A percentile compares a stretch with the other conserved stretches of the same genome.
Evolutionary conservation across 2,797 vertebrate genomes (phyloP).

Genomic region (Synaphobranchus kaupii): DNA sequence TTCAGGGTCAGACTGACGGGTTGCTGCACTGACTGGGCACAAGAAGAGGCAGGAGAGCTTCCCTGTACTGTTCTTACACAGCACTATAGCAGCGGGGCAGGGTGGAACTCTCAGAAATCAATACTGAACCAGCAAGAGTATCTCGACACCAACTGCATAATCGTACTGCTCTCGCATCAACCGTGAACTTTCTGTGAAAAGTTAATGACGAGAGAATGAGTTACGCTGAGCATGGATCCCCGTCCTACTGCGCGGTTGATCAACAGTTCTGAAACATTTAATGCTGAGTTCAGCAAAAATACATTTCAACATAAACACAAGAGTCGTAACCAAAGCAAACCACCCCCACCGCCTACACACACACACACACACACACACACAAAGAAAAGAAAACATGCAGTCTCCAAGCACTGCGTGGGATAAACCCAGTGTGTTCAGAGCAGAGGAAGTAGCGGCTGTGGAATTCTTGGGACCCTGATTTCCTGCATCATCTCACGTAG

Average conservation of each 20-base stretch:
- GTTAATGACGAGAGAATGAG: not conserved
- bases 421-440: not conserved
- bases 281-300: slow-evolving; percentile 38
- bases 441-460: not conserved
- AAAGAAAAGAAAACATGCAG: not conserved
- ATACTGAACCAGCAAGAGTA: not conserved
- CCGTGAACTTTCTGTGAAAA: not conserved
- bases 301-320: slow-evolving; percentile 31
- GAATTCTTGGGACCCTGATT: not conserved
- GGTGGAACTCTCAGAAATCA: too few species aligned
- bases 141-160: not conserved
- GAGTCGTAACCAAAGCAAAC: slow-evolving; percentile 58
- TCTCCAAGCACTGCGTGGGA: not conserved
- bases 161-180: not conserved
- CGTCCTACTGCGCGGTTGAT: not conserved
- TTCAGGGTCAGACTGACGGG: not conserved
- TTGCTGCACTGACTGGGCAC: too few species aligned
- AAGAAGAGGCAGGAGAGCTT: too few species aligned
- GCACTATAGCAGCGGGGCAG: too few species aligned
- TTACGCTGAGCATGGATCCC: not conserved
- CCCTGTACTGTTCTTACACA: too few species aligned
- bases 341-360: not conserved
- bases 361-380: not conserved
- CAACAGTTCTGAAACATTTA: not conserved
- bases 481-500: not conserved